Conservation (phyloP, 2,888 invertebrate genomes). For the Panorpa germanica region DNA sequence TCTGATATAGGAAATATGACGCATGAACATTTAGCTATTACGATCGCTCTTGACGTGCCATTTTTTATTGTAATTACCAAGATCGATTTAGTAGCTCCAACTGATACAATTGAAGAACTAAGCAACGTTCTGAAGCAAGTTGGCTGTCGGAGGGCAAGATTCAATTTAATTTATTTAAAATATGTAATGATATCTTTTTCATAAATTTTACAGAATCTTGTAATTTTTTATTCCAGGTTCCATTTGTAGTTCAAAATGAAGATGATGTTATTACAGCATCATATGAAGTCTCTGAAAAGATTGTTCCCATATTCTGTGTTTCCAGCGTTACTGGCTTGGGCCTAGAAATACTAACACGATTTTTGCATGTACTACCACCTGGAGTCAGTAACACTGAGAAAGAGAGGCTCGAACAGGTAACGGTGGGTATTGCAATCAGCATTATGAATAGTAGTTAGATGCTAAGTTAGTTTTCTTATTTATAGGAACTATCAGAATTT, state of each 20-base stretch:
- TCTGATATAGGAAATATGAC: conserved; percentile 69
- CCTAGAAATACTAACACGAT: conserved; percentile 62
- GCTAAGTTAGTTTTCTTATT: conserved; percentile 11
- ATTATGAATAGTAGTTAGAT: neutral
- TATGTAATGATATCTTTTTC: conserved; percentile 2
- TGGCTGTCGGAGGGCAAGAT: conserved; percentile 31
- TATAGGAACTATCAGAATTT: conserved; percentile 57
- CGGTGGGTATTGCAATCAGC: too few species aligned
- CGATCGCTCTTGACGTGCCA: conserved; percentile 64
- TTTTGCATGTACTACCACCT: conserved; percentile 67
- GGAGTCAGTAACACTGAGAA: conserved; percentile 40
- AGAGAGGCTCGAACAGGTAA: conserved; percentile 47
- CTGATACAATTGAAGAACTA: conserved; percentile 31
- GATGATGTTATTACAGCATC: conserved; percentile 63
- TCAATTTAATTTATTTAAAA: conserved; percentile 3
- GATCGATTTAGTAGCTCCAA: conserved; percentile 60
- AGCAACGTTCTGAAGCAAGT: conserved; percentile 42
- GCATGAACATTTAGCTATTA: conserved; percentile 78
- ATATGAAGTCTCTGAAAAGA: conserved; percentile 39
- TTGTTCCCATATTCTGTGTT: conserved; percentile 68
- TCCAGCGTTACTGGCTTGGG: conserved; percentile 83
- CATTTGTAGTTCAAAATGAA: conserved; percentile 40
- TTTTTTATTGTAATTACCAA: conserved; percentile 91
- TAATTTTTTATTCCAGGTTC: conserved; percentile 25
- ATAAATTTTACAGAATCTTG: conserved; percentile 2